Evolutionary conservation across 2,113 vertebrate genomes (phyloP).

Genomic region (Notothenia rossii): DNA sequence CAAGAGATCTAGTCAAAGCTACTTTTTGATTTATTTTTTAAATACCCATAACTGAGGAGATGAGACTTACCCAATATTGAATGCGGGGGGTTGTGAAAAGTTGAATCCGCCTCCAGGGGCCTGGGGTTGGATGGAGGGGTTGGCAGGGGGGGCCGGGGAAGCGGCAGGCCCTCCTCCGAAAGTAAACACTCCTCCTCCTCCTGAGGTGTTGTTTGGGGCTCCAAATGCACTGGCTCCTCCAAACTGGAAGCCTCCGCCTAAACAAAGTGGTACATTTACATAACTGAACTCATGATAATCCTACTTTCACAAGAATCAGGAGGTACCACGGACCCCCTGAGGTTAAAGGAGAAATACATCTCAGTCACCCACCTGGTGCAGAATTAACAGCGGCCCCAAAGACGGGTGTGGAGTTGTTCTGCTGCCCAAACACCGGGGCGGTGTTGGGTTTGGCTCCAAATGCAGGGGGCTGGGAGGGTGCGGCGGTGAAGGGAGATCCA

Average conservation of each 20-base stretch:
- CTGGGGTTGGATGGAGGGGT: slow-evolving; percentile 81
- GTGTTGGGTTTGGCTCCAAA: slow-evolving; percentile 89
- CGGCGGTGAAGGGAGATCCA: slow-evolving; percentile 87
- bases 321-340: background rate
- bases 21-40: background rate
- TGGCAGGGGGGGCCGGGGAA: slow-evolving; percentile 66
- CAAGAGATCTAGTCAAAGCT: background rate
- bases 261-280: background rate
- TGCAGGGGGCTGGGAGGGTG: slow-evolving; percentile 84
- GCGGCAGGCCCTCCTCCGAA: slow-evolving; percentile 84
- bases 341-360: background rate
- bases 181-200: slow-evolving; percentile 88
- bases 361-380: slow-evolving; percentile 82
- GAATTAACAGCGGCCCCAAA: slow-evolving; percentile 87
- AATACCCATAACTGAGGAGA: background rate
- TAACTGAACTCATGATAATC: background rate
- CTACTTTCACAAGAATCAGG: background rate
- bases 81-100: slow-evolving; percentile 84
- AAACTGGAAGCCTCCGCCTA: slow-evolving; percentile 91
- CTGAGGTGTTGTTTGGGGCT: slow-evolving; percentile 71
- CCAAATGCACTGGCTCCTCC: slow-evolving; percentile 87
- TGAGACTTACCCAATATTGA: slow-evolving; percentile 89
- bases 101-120: slow-evolving; percentile 84
- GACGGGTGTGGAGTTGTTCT: slow-evolving; percentile 81
- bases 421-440: slow-evolving; percentile 89